Evolutionary conservation across 2,797 vertebrate species (phyloP).

Genomic region (Sphenodon punctatus): DNA sequence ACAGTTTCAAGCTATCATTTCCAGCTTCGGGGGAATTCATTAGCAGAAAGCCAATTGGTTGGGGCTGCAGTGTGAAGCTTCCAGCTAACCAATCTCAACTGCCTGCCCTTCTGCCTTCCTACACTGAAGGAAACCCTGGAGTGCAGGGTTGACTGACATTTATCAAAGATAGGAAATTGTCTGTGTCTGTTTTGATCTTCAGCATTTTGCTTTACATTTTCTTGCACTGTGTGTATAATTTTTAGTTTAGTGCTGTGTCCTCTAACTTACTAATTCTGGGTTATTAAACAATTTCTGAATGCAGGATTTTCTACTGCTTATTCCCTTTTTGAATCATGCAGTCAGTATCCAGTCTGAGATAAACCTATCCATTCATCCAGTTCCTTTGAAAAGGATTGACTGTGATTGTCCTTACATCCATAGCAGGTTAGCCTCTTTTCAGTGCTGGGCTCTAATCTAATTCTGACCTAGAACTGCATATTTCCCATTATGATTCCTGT

Average conservation of each 20-base stretch:
- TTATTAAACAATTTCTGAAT: slow-evolving; percentile 10
- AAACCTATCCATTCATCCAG: not conserved
- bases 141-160: not conserved
- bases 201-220: rapidly evolving
- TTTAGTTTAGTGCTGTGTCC: not conserved
- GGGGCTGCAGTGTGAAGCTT: not conserved
- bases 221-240: not conserved
- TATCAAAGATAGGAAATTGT: not conserved
- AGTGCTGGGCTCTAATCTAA: not conserved
- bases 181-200: not conserved
- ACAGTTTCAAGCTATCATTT: not conserved
- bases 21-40: not conserved
- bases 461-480: slow-evolving; percentile 29
- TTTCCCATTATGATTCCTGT: not conserved
- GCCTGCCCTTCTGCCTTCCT: not conserved
- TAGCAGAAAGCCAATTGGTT: not conserved
- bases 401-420: not conserved
- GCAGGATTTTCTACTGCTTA: not conserved
- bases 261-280: not conserved
- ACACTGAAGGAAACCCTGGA: not conserved
- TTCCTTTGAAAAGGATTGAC: not conserved
- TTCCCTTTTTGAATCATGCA: not conserved
- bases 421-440: not conserved
- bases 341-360: not conserved
- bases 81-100: not conserved